phyloP scores from a whole-genome alignment of 2,888 invertebrate genomes.

The Athalia rosae region DNA sequence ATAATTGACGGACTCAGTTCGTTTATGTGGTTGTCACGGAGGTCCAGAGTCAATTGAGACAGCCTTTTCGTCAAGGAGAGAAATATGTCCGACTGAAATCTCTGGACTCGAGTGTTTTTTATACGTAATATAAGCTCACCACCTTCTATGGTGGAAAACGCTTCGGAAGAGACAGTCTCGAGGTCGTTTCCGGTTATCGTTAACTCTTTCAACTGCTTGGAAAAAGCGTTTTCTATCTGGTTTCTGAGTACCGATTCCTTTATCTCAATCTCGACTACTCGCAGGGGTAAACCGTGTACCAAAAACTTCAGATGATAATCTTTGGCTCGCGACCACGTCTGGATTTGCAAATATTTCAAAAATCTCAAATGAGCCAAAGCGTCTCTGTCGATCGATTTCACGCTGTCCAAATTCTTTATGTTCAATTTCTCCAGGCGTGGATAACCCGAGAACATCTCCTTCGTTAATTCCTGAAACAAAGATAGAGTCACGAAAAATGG shows the following conservation, averaged over 20 bases:
- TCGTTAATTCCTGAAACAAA: conserved; percentile 78
- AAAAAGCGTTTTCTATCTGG: conserved; percentile 85
- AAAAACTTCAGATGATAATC: conserved; percentile 84
- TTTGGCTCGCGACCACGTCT: conserved; percentile 85
- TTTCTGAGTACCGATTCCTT: conserved; percentile 83
- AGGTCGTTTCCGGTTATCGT: conserved; percentile 87
- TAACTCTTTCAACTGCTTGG: conserved; percentile 85
- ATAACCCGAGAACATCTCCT: conserved; percentile 83
- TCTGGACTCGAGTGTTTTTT: conserved; percentile 85
- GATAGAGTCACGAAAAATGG: too few species aligned
- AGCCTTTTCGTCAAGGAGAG: conserved; percentile 83
- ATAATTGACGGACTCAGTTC: conserved; percentile 90
- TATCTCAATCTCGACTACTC: conserved; percentile 85
- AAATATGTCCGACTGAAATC: conserved; percentile 87
- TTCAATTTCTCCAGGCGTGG: conserved; percentile 84
- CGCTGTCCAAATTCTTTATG: conserved; percentile 83
- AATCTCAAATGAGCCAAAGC: conserved; percentile 83
- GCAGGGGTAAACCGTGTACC: conserved; percentile 82
- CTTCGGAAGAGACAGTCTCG: conserved; percentile 84
- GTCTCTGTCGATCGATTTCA: conserved; percentile 85
- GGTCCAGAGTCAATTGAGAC: conserved; percentile 88
- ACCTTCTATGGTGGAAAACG: conserved; percentile 84
- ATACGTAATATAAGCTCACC: conserved; percentile 87
- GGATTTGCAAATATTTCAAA: conserved; percentile 82
- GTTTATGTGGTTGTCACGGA: conserved; percentile 88